A percentile compares a stretch with the other conserved stretches of the same genome.
Evolutionary conservation across 2,113 vertebrate species (phyloP).

Genomic region (Planiliza haematocheilus): DNA sequence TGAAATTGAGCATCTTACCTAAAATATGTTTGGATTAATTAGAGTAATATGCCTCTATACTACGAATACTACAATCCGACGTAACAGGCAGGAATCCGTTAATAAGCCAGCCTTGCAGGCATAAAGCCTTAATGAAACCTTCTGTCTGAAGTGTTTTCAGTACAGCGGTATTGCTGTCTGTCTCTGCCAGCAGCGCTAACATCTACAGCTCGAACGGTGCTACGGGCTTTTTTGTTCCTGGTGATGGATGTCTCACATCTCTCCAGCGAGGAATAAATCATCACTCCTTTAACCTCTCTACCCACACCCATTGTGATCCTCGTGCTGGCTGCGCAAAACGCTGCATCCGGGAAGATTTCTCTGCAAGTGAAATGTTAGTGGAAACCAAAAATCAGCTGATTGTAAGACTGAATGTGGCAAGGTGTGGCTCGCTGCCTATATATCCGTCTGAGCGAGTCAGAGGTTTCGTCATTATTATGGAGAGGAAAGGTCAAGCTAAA

Average conservation of each 20-base stretch:
- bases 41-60: background rate
- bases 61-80: background rate
- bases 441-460: slow-evolving; percentile 4
- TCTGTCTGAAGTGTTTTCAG: background rate
- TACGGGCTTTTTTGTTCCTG: slow-evolving; percentile 32
- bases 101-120: rapidly evolving
- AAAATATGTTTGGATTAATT: too few relatives aligned
- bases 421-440: slow-evolving; percentile 44
- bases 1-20: too few relatives aligned
- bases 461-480: slow-evolving; percentile 2
- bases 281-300: slow-evolving; percentile 32
- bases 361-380: slow-evolving; percentile 7
- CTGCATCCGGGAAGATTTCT: background rate
- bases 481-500: slow-evolving; percentile 51
- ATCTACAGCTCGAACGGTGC: slow-evolving; percentile 13
- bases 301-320: slow-evolving; percentile 11
- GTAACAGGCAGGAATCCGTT: background rate
- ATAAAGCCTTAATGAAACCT: background rate
- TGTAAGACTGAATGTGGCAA: slow-evolving; percentile 19
- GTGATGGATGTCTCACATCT: slow-evolving; percentile 36
- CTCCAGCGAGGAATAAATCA: slow-evolving; percentile 33
- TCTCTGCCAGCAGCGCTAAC: background rate
- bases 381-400: slow-evolving; percentile 10
- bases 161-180: background rate
- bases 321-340: background rate